Evolutionary conservation across 2,888 invertebrate genomes (phyloP), one percentile per base, ranked within the genome.

Genomic region (Cordylochernes scorpioides): DNA sequence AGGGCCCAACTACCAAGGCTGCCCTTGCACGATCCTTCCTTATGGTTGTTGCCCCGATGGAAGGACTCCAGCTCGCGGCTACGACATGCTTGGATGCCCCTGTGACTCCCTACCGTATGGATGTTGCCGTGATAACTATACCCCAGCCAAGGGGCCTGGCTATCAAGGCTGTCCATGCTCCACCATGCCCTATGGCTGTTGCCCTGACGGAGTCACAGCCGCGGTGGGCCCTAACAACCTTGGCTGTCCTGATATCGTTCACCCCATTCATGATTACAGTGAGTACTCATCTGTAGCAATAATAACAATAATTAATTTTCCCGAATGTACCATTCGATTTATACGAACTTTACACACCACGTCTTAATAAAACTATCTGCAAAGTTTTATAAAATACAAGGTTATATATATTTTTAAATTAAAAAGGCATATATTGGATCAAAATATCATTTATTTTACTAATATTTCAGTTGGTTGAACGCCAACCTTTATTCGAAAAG

Each of bases 81-180:
- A 71, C 1, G 64, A 72, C 38, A 68, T 61, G 45, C 64, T 70
- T 43, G 88, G 84, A 8, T 91, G 88, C 22, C 36, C 35, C 9
- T 43, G 44, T 30, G 36, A 38, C 39, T 36, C 49, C 27, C 68
- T 70, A 41, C 50, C 49, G 0, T 68, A 59, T 44, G 51, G 52
- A 4, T 52, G 52, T 33, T 53, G 53, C 35, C 33, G 36, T 5
- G 45, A 47, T 52, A 45, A 46, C 21, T 42, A 42, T 9, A 45
- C 45, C 3, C 51, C 59, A 42, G 73, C 74, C 10, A 54, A 57
- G 30, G 75, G 75, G 27, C 59, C 62, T 2, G 55, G 33, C 12
- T 31, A 33, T 15, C 30, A 33, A 12, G 38, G 35, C 2, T 38
- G 88, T 48, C 60, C 60, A 60, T 63, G 14, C 31, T 27, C 18